Evolutionary conservation across 2,888 invertebrate species (phyloP), one percentile per base, ranked within the genome.

Genomic region (Nymphalis polychloros): DNA sequence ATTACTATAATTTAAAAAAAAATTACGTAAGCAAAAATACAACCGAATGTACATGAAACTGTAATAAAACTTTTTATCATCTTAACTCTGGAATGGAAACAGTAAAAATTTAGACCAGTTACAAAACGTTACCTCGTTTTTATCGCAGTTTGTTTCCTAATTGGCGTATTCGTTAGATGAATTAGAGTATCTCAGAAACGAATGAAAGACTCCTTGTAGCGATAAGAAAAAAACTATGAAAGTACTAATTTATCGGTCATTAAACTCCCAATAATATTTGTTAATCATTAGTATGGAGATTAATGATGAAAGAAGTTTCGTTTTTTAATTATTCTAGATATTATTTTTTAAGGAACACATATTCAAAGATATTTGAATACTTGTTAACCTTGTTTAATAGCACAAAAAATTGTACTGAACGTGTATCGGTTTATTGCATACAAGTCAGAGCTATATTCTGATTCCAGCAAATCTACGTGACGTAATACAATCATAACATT

Each of bases 131-230:
- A 71, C 64, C 49, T 13, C 27, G 27, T 13, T 41, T 41, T 65
- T 72, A 70, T 72, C 67, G 55, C 50, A 57, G 64, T 67, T 73
- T 63, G 67, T 72, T 78, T 76, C 75, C 76, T 78, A 74, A 81
- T 79, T 83, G 82, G 77, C 76, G 73, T 76, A 76, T 79, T 81
- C 79, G 82, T 84, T 86, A 83, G 73, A 78, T 72, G 78, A 77
- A 79, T 85, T 84, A 84, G 78, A 76, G 73, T 68, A 75, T 75
- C 80, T 80, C 74, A 81, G 70, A 77, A 78, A 71, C 72, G 74
- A 72, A 68, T 74, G 77, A 77, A 77, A 78, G 77, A 76, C 50
- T 55, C 50, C 23, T 71, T 66, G 59, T 67, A 62, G 60, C 41
- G 72, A 67, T 67, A 66, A 27, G 59, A 67, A 48, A 59, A 63